Percentiles rank a stretch among this genome's conserved stretches.
phyloP scores from a whole-genome alignment of 1,140 invertebrate genomes.

The Cydia pomonella region DNA sequence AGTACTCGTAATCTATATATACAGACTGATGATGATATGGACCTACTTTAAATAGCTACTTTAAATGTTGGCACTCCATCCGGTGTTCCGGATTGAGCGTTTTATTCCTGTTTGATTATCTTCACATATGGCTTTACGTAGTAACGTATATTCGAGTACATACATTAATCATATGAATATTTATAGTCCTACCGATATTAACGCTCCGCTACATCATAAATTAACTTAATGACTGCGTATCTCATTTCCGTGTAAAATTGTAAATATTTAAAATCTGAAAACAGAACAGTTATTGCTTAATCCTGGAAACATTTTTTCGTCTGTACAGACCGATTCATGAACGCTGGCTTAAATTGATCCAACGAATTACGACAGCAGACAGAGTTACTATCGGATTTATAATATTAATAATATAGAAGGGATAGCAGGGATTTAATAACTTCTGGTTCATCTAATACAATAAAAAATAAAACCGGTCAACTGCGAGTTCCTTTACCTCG shows the following conservation, averaged over 20 bases:
- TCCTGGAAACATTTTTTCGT: background rate
- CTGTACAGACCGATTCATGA: background rate
- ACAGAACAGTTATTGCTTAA: background rate
- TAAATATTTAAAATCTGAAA: conserved; percentile 13
- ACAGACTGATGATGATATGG: too few species aligned
- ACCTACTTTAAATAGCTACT: background rate
- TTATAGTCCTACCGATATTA: background rate
- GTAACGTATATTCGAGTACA: too few species aligned
- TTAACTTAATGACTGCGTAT: conserved; percentile 14
- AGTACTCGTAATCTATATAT: too few species aligned
- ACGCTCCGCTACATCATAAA: conserved; percentile 13
- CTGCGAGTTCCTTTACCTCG: too few species aligned
- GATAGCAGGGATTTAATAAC: too few species aligned
- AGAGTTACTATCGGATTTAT: too few species aligned
- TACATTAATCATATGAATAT: background rate
- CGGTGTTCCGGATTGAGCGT: background rate
- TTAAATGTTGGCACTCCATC: background rate
- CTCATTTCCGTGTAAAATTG: conserved; percentile 10
- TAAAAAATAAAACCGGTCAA: too few species aligned
- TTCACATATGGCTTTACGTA: background rate
- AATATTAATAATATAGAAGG: too few species aligned
- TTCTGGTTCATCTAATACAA: too few species aligned
- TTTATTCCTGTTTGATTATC: background rate
- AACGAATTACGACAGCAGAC: background rate
- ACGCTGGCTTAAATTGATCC: background rate